phyloP scores from a whole-genome alignment of 2,888 invertebrate species.

The Physocephala rufipes region DNA sequence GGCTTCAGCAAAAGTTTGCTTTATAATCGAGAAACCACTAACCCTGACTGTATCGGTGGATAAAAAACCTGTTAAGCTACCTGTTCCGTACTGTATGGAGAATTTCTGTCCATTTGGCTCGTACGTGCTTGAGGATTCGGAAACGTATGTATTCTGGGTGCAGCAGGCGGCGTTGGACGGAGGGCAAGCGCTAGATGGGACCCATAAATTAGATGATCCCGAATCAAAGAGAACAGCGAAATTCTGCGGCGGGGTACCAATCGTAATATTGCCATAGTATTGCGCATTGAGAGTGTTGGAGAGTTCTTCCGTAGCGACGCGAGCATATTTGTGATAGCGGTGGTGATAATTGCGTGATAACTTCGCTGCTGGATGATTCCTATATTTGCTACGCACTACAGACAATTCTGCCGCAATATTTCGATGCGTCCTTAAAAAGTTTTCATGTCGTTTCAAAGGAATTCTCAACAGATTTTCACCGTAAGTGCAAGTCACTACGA shows the following conservation, averaged over 20 bases:
- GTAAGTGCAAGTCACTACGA: constrained; percentile 49
- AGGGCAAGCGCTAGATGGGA: constrained; percentile 95
- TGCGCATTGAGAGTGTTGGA: constrained; percentile 50
- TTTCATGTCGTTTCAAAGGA: constrained; percentile 50
- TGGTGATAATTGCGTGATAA: background rate
- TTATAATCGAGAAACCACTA: constrained; percentile 75
- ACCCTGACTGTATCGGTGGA: constrained; percentile 83
- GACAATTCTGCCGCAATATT: constrained; percentile 43
- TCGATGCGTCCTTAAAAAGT: constrained; percentile 48
- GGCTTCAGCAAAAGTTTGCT: constrained; percentile 95
- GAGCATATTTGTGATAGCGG: background rate
- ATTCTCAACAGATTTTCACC: constrained; percentile 52
- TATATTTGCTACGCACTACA: constrained; percentile 44
- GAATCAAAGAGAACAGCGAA: constrained; percentile 94
- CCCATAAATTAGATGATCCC: constrained; percentile 94
- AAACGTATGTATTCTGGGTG: constrained; percentile 96
- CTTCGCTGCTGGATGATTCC: background rate
- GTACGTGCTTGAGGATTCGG: constrained; percentile 82
- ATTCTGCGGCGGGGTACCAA: constrained; percentile 88
- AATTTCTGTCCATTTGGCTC: constrained; percentile 87
- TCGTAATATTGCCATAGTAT: constrained; percentile 69
- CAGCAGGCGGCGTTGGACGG: constrained; percentile 90
- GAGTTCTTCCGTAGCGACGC: constrained; percentile 37
- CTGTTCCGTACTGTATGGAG: constrained; percentile 90
- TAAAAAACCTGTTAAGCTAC: constrained; percentile 92